Base-by-base conservation (phyloP, 35 echinoderm and acorn worm genomes). In the Apostichopus parvimensis region DNA sequence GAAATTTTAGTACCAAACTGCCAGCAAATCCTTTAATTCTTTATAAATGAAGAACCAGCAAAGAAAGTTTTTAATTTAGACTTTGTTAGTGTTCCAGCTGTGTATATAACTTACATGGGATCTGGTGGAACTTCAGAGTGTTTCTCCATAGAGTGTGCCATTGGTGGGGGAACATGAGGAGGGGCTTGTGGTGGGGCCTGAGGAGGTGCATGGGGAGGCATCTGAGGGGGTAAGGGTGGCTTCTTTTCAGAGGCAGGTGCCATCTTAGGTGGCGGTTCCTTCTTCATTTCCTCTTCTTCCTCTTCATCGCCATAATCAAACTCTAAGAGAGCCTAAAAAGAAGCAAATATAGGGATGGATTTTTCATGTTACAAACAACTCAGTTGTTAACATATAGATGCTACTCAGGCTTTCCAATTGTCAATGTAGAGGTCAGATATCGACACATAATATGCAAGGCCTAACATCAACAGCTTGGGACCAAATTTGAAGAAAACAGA, bases 271-370 rank as follows among this genome's bases (percentile, higher is more conserved):
- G 64, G 73, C 23, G 6, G 91, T 57, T 78, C 25, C 58, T 79
- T 71, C 54, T 95, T 92, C 5, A 13, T 71, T 8, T 28, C 5
- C 8, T 65, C 14, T 23, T 90, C 94, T 34, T 97, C 96, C 76
- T 97, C 96, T 54, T 97, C 96, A 88, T 97, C 96, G 57, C 96
- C 94, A 87, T 97, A 97, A 70, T 97, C 96, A 93, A 97, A 97
- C 55, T 97, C 96, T 21, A 97, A 87, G 17, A 97, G 80, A 10
- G 96, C 96, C 96, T 97, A 34, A 12, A 68, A 71, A 6, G 20
- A 65, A 3, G 8, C 15, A 64, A 80, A 80, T 12, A 24, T 12
- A 22, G 21, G 78, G 1, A 80, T 18, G 10, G 78, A 11, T 34
- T 54, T 12, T 28, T 54, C 13, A 80, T 18, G 23, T 28, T 12